Percentiles rank a stretch among this genome's conserved stretches.
phyloP scores from a whole-genome alignment of 2,888 invertebrate genomes.

The Dicyrtoma fusca region DNA sequence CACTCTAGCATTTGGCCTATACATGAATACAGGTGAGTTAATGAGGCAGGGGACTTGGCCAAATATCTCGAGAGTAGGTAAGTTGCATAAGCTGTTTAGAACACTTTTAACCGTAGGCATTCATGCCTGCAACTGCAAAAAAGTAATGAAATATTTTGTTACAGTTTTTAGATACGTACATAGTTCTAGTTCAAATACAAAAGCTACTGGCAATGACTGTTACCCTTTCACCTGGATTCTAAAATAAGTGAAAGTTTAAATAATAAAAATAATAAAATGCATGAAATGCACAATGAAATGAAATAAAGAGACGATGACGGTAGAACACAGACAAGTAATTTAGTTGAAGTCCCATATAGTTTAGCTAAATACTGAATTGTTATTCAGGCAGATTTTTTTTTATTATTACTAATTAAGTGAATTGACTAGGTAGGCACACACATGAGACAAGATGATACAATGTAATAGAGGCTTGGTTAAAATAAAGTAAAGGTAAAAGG shows the following conservation, averaged over 20 bases:
- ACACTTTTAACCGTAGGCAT: not conserved
- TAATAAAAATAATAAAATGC: not conserved
- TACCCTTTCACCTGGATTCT: not conserved
- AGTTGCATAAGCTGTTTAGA: constrained; percentile 14
- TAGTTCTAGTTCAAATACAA: too few relatives aligned
- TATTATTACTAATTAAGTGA: too few relatives aligned
- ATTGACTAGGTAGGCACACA: constrained; percentile 10
- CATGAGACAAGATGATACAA: constrained; percentile 12
- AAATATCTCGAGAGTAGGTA: too few relatives aligned
- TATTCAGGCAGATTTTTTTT: not conserved
- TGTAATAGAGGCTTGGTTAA: not conserved
- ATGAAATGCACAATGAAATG: not conserved
- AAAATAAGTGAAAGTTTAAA: not conserved
- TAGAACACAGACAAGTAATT: too few relatives aligned
- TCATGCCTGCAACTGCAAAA: too few relatives aligned
- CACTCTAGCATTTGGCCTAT: too few relatives aligned
- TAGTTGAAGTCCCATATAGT: too few relatives aligned
- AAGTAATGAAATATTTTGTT: not conserved
- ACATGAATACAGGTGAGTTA: too few relatives aligned
- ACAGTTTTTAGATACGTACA: too few relatives aligned
- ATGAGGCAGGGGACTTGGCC: too few relatives aligned
- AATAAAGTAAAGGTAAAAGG: not conserved
- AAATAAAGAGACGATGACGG: not conserved
- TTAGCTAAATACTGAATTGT: not conserved
- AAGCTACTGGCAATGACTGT: too few relatives aligned